Evolutionary conservation across 2,113 vertebrate species (phyloP).

Genomic region (Dunckerocampus dactyliophorus): DNA sequence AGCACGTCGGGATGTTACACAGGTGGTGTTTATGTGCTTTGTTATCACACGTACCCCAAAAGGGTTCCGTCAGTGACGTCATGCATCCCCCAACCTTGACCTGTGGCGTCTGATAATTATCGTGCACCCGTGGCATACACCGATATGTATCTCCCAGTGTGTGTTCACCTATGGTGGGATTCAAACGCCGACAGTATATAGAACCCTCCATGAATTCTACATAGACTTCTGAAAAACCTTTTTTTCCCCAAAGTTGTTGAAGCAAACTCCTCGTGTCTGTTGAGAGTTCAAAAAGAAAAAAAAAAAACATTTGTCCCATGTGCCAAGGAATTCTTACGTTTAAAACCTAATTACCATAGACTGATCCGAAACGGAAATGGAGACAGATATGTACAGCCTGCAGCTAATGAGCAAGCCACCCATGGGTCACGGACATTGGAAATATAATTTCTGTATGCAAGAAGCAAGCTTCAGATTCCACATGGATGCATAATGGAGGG

Average conservation of each 20-base stretch:
- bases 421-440: conserved; percentile 58
- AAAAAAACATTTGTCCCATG: conserved; percentile 14
- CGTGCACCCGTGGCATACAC: no score
- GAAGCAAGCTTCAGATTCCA: conserved; percentile 39
- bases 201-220: no score
- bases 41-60: no score
- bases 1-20: no score
- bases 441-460: conserved; percentile 55
- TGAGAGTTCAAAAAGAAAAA: neutral
- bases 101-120: no score
- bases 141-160: no score
- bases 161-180: no score
- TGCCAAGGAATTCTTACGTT: conserved; percentile 25
- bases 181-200: no score
- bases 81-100: no score
- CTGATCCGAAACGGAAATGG: conserved; percentile 33
- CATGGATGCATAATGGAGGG: conserved; percentile 57
- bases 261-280: neutral
- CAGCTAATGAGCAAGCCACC: conserved; percentile 58
- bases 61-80: no score
- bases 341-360: conserved; percentile 54
- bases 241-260: neutral
- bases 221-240: no score
- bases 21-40: no score
- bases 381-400: conserved; percentile 43